phyloP scores from a whole-genome alignment of 35 echinoderm and acorn worm genomes.

The Diadema setosum region DNA sequence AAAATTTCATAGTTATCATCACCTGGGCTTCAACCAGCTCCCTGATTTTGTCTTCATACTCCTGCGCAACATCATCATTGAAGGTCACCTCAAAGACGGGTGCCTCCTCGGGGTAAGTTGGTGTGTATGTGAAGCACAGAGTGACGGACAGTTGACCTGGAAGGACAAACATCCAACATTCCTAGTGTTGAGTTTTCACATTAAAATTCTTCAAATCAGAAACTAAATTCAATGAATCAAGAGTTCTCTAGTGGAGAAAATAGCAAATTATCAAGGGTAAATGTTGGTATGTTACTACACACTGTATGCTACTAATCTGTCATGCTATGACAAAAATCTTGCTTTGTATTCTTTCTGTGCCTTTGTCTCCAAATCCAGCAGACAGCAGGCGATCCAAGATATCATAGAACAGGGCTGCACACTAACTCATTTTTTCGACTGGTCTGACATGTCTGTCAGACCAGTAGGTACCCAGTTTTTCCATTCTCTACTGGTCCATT shows the following conservation, averaged over 20 bases:
- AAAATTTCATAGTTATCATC: no score
- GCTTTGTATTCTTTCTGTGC: no score
- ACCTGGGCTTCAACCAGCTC: conserved; percentile 76
- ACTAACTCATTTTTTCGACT: no score
- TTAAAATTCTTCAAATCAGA: background rate
- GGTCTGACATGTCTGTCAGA: no score
- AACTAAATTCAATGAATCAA: background rate
- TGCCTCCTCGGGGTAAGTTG: conserved; percentile 87
- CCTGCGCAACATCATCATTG: conserved; percentile 52
- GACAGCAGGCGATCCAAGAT: no score
- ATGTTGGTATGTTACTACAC: background rate
- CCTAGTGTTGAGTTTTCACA: background rate
- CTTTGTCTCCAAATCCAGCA: no score
- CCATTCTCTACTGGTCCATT: no score
- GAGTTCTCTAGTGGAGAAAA: background rate
- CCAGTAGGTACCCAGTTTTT: no score
- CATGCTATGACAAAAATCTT: background rate
- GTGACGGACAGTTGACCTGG: conserved; percentile 44
- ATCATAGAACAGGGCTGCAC: no score
- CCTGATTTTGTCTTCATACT: conserved; percentile 44
- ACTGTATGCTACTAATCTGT: background rate
- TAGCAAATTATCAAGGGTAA: background rate
- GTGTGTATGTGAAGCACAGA: conserved; percentile 82
- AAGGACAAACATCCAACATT: background rate
- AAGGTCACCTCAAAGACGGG: conserved; percentile 75